phyloP scores from a whole-genome alignment of 2,113 vertebrate species.

The Tretioscincus oriximinensis region DNA sequence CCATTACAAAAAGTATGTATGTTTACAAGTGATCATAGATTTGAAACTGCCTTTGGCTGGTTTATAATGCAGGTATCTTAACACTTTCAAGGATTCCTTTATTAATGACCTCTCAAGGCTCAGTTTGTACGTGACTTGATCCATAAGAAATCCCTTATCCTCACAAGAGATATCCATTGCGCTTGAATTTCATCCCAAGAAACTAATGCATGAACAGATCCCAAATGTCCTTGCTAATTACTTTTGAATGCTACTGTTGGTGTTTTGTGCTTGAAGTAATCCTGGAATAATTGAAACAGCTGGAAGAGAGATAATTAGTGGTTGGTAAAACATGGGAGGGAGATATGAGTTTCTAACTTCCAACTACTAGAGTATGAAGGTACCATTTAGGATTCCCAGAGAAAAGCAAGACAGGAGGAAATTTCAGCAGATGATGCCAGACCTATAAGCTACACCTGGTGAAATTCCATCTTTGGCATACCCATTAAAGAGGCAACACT shows the following conservation, averaged over 20 bases:
- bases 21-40: background rate
- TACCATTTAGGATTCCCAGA: too few species aligned
- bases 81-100: too few species aligned
- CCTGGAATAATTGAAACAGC: conserved; percentile 35
- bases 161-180: background rate
- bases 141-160: background rate
- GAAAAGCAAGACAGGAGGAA: too few species aligned
- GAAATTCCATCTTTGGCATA: too few species aligned
- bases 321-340: conserved; percentile 34
- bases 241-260: conserved; percentile 22
- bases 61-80: background rate
- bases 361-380: conserved; percentile 12
- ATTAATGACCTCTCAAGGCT: background rate
- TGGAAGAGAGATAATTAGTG: conserved; percentile 14
- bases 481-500: too few species aligned
- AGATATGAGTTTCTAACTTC: conserved; percentile 6
- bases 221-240: conserved; percentile 22
- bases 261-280: conserved; percentile 21
- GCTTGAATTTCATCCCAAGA: conserved; percentile 3
- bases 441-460: too few species aligned
- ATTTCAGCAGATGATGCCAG: too few species aligned
- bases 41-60: background rate
- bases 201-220: conserved; percentile 20
- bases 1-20: background rate
- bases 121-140: background rate